phyloP scores from a whole-genome alignment of 2,797 vertebrate species.

The Pseudopleuronectes americanus region DNA sequence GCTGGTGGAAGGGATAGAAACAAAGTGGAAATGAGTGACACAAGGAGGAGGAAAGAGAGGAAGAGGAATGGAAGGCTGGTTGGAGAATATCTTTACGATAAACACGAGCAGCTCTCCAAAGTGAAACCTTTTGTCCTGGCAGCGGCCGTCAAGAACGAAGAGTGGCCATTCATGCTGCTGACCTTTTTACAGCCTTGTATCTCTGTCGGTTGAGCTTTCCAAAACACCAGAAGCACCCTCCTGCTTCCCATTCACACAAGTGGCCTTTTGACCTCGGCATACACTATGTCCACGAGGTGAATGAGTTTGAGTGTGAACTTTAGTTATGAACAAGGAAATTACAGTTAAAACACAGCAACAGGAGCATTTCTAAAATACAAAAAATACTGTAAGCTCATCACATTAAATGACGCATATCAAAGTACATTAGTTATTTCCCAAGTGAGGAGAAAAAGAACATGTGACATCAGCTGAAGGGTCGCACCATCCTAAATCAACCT shows the following conservation, averaged over 20 bases:
- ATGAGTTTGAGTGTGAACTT: slow-evolving; percentile 7
- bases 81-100: slow-evolving; percentile 25
- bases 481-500: slow-evolving; percentile 54
- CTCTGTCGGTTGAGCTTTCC: slow-evolving; percentile 44
- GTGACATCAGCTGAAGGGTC: slow-evolving; percentile 17
- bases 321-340: neutral
- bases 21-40: slow-evolving; percentile 2
- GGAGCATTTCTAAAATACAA: neutral
- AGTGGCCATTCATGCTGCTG: slow-evolving; percentile 44
- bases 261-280: slow-evolving; percentile 36
- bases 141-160: slow-evolving; percentile 18
- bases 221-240: slow-evolving; percentile 46
- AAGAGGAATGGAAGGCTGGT: slow-evolving; percentile 13
- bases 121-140: slow-evolving; percentile 33
- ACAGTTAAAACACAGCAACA: neutral
- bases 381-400: slow-evolving; percentile 1
- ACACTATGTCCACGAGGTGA: neutral
- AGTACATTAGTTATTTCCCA: neutral
- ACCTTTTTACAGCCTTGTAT: slow-evolving; percentile 61
- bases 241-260: slow-evolving; percentile 35
- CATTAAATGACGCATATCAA: slow-evolving; percentile 1
- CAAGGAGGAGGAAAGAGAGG: slow-evolving; percentile 5
- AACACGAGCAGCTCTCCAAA: slow-evolving; percentile 14
- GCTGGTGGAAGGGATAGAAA: neutral
- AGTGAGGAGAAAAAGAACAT: neutral